Evolutionary conservation across 2,113 vertebrate genomes (phyloP).

Genomic region (Bubo scandiacus): DNA sequence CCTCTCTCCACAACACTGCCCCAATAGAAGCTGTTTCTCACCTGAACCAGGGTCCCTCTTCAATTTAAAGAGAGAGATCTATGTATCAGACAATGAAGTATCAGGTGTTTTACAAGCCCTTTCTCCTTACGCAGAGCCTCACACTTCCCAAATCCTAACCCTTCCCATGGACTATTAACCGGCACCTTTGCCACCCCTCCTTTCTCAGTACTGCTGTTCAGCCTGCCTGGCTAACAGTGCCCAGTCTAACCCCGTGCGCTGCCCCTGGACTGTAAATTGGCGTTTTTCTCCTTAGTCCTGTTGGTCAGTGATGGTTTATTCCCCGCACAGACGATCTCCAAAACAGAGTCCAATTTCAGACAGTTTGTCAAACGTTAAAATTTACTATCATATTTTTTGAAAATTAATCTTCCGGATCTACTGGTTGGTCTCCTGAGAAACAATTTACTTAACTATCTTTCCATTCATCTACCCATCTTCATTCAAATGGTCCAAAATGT

Average conservation of each 20-base stretch:
- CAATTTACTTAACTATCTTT: background rate
- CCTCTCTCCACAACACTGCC: background rate
- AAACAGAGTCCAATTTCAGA: background rate
- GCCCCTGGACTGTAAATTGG: background rate
- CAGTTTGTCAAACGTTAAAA: background rate
- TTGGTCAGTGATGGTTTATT: background rate
- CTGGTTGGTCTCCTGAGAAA: background rate
- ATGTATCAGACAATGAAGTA: background rate
- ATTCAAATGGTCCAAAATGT: background rate
- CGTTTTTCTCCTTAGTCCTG: background rate
- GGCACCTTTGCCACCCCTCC: background rate
- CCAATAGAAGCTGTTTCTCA: background rate
- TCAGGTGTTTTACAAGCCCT: background rate
- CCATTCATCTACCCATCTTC: background rate
- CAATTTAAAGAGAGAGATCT: background rate
- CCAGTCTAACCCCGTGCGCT: background rate
- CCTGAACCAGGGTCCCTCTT: background rate
- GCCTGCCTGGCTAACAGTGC: background rate
- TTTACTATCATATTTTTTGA: background rate
- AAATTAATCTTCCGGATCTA: background rate
- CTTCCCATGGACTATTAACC: background rate
- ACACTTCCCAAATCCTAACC: background rate
- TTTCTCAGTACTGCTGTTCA: background rate
- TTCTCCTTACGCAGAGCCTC: background rate
- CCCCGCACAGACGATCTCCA: background rate